Conservation (phyloP, 2,888 invertebrate species). For the Brachyptera putata region DNA sequence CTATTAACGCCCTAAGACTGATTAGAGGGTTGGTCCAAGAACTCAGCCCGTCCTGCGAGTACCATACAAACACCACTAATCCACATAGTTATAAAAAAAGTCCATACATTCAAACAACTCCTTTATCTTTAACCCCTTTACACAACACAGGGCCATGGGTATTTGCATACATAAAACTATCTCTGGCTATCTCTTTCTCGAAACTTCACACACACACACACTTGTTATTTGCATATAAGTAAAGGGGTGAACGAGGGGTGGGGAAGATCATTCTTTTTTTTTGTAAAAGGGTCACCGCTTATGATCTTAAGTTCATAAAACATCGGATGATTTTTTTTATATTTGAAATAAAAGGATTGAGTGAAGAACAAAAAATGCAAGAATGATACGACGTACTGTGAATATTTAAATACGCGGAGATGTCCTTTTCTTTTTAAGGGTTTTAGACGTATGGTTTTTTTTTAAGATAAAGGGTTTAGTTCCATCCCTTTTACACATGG, state of each 20-base stretch:
- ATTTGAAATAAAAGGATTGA: constrained; percentile 25
- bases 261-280: constrained; percentile 9
- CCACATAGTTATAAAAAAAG: constrained; percentile 21
- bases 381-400: constrained; percentile 24
- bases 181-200: constrained; percentile 18
- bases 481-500: constrained; percentile 20
- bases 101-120: constrained; percentile 19
- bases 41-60: too few species aligned
- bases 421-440: constrained; percentile 23
- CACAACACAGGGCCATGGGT: constrained; percentile 23
- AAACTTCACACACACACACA: constrained; percentile 22
- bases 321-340: constrained; percentile 25
- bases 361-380: constrained; percentile 22
- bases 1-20: constrained; percentile 19
- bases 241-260: constrained; percentile 2
- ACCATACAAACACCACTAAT: constrained; percentile 29
- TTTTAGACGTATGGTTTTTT: background rate
- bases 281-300: constrained; percentile 26
- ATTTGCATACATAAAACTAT: constrained; percentile 31
- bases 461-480: constrained; percentile 18
- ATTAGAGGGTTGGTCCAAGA: constrained; percentile 18
- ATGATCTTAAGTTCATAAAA: constrained; percentile 27
- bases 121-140: constrained; percentile 29
- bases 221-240: constrained; percentile 21
- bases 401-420: constrained; percentile 27